Conservation (phyloP, 2,888 invertebrate genomes). For the Thysanoteuthis rhombus region DNA sequence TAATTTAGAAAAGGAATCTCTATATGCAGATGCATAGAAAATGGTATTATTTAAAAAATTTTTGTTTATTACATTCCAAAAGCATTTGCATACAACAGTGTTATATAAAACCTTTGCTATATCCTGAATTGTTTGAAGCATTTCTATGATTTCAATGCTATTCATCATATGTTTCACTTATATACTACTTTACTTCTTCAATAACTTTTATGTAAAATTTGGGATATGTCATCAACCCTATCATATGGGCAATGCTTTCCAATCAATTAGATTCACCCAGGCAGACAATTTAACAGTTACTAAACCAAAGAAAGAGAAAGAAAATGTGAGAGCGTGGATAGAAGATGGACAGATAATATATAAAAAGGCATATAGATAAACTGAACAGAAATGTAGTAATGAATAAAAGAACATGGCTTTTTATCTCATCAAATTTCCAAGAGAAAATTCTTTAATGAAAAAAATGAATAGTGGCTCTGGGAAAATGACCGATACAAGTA, state of each 20-base stretch:
- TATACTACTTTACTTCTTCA: too few species aligned
- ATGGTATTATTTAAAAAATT: too few species aligned
- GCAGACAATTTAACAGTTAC: background rate
- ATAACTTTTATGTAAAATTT: background rate
- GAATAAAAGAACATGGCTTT: background rate
- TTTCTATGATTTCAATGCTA: background rate
- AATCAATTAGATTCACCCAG: background rate
- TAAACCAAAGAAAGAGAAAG: background rate
- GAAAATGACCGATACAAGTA: background rate
- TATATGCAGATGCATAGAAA: too few species aligned
- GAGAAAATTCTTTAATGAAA: background rate
- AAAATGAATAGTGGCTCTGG: too few species aligned
- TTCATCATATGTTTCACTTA: background rate
- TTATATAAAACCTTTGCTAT: too few species aligned
- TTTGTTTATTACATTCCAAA: too few species aligned
- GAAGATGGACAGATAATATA: background rate
- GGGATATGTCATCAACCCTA: background rate
- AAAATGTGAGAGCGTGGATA: background rate
- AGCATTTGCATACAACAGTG: too few species aligned
- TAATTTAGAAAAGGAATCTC: too few species aligned
- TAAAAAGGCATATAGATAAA: background rate
- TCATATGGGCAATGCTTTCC: too few species aligned
- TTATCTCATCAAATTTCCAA: background rate
- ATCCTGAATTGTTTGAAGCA: background rate
- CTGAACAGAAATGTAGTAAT: background rate